Evolutionary conservation across 2,797 vertebrate species (phyloP), one percentile per base, ranked within the genome.

Genomic region (Fratercula arctica): DNA sequence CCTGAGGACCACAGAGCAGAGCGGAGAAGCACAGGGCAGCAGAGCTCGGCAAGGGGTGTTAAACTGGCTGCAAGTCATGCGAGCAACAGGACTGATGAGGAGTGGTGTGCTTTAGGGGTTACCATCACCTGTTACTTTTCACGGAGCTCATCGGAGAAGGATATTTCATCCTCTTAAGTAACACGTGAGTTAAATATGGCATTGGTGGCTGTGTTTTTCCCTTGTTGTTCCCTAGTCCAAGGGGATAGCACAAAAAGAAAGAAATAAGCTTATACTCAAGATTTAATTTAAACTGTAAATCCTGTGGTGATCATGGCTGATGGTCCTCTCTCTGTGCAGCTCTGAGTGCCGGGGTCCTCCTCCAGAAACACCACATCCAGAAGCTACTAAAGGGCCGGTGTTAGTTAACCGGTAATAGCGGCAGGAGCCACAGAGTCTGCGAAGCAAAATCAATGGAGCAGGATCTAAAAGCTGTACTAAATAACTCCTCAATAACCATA

Each of bases 361-460:
- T 79, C 43, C 67, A 95, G 63, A 63, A 69, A 37, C 64, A 45
- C 37, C 12, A 11, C 0, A 1, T 70, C 84, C 86, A 83, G 89
- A 78, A 82, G 83, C 33, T 48, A 51, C 59, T 4, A 1, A 53
- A 80, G 73, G 63, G 64, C 35, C 0, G 0, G 33, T 16, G 45
- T 29, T 77, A 51, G 84, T 77, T 86, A 93, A 75, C 78, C 2
- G 0, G 87, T 81, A 95, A 91, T 69, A 95, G 89, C 2, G 0
- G 85, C 79, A 92, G 96, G 94, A 96, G 96, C 66, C 96, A 33
- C 9, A 0, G 51, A 86, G 96, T 96, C 96, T 94, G 72, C 5
- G 1, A 78, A 78, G 76, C 18, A 91, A 75, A 96, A 96, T 96
- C 95, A 90, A 91, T 95, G 66, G 50, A 81, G 76, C 61, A 57